Conservation (phyloP, 2,797 vertebrate genomes). For the Champsocephalus esox region DNA sequence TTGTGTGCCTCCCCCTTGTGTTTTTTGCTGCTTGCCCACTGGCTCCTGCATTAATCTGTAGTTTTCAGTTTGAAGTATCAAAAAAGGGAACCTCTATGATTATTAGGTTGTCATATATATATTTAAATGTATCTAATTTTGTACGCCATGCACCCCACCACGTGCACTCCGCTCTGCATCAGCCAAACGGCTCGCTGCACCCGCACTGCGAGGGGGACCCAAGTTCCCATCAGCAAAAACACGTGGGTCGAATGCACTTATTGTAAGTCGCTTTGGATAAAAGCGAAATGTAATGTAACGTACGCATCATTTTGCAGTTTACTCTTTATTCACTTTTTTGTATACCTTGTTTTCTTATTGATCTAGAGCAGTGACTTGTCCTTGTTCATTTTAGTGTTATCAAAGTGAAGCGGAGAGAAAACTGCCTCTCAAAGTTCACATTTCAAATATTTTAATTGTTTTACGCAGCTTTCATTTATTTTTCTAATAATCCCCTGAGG, state of each 20-base stretch:
- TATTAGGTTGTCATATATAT: background rate
- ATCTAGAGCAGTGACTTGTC: slow-evolving; percentile 32
- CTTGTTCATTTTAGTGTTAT: slow-evolving; percentile 68
- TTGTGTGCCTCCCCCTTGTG: slow-evolving; percentile 29
- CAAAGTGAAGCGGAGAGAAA: slow-evolving; percentile 52
- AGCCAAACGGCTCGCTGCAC: too few species aligned
- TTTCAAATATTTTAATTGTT: slow-evolving; percentile 82
- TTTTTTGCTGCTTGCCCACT: slow-evolving; percentile 59
- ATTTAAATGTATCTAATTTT: too few species aligned
- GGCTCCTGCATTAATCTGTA: slow-evolving; percentile 66
- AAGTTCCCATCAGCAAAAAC: too few species aligned
- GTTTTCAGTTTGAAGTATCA: slow-evolving; percentile 72
- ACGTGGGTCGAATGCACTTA: too few species aligned
- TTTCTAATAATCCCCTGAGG: slow-evolving; percentile 80
- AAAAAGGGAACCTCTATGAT: slow-evolving; percentile 52
- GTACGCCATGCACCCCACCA: too few species aligned
- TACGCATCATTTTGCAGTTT: background rate
- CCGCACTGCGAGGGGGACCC: too few species aligned
- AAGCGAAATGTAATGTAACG: background rate
- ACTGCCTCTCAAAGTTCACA: slow-evolving; percentile 64
- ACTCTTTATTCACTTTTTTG: background rate
- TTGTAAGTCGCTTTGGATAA: too few species aligned
- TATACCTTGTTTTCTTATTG: background rate
- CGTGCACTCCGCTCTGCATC: too few species aligned
- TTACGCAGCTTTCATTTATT: slow-evolving; percentile 78